phyloP scores from a whole-genome alignment of 2,113 vertebrate species.

The Myotis brandtii region DNA sequence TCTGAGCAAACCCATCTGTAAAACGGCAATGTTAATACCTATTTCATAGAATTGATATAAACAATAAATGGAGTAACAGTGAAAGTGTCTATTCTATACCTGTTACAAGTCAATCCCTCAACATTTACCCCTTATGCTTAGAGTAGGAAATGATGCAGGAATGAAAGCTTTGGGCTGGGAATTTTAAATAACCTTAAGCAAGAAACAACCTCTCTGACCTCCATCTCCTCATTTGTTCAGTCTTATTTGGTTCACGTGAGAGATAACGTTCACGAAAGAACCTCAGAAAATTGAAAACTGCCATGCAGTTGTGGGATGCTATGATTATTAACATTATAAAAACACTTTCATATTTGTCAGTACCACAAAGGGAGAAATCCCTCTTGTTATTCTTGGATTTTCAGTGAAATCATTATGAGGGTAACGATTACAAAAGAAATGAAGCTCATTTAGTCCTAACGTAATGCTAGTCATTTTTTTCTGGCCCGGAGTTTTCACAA shows the following conservation, averaged over 20 bases:
- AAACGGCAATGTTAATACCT: neutral
- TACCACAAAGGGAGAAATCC: neutral
- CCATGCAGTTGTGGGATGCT: neutral
- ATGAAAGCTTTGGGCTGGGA: neutral
- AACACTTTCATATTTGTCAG: conserved; percentile 46
- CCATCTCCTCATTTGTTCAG: neutral
- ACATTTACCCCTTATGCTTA: neutral
- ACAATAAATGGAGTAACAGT: neutral
- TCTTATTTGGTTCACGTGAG: neutral
- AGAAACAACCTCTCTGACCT: conserved; percentile 5
- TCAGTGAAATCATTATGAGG: conserved; percentile 62
- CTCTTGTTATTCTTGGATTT: conserved; percentile 73
- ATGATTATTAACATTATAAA: conserved; percentile 42
- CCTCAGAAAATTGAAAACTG: conserved; percentile 37
- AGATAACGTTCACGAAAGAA: conserved; percentile 28
- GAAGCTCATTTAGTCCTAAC: conserved; percentile 61
- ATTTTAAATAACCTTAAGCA: conserved; percentile 35
- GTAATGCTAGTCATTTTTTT: conserved; percentile 58
- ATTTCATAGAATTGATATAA: neutral
- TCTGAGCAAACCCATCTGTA: neutral
- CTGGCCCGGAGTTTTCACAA: conserved; percentile 44
- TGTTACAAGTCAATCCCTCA: neutral
- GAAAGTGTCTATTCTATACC: neutral
- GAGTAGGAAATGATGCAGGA: neutral
- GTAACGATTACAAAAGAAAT: conserved; percentile 57